Conservation (phyloP, 1,140 invertebrate species). For the Hetaerina americana region DNA sequence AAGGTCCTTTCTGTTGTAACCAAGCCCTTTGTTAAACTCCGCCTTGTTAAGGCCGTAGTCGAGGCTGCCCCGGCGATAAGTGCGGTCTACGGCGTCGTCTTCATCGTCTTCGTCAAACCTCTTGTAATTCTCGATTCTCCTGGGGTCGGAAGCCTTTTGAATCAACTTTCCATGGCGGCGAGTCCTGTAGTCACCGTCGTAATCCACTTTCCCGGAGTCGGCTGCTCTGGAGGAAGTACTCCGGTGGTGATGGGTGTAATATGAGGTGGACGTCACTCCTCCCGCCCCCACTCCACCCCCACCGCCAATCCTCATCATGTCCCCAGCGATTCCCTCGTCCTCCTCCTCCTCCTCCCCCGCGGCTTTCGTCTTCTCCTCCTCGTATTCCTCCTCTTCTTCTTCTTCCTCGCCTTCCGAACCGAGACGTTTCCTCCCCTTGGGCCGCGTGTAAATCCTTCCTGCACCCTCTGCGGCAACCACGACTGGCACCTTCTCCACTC, state of each 20-base stretch:
- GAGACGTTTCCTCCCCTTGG: neutral
- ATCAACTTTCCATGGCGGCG: neutral
- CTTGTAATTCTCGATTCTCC: neutral
- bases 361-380: neutral
- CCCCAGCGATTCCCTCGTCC: neutral
- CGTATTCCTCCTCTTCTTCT: constrained; percentile 38
- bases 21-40: constrained; percentile 2
- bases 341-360: neutral
- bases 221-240: neutral
- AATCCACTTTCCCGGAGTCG: neutral
- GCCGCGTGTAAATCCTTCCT: neutral
- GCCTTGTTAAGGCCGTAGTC: constrained; percentile 12
- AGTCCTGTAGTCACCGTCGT: neutral
- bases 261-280: neutral
- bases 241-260: neutral
- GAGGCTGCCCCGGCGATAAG: constrained; percentile 31
- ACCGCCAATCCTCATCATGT: neutral
- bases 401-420: constrained; percentile 15
- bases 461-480: neutral
- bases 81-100: constrained; percentile 58
- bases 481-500: constrained; percentile 7
- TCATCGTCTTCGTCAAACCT: constrained; percentile 36
- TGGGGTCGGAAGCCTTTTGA: neutral
- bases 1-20: constrained; percentile 36
- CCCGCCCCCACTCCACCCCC: neutral